Evolutionary conservation across 2,888 invertebrate genomes (phyloP).

Genomic region (Yponomeuta cagnagella): DNA sequence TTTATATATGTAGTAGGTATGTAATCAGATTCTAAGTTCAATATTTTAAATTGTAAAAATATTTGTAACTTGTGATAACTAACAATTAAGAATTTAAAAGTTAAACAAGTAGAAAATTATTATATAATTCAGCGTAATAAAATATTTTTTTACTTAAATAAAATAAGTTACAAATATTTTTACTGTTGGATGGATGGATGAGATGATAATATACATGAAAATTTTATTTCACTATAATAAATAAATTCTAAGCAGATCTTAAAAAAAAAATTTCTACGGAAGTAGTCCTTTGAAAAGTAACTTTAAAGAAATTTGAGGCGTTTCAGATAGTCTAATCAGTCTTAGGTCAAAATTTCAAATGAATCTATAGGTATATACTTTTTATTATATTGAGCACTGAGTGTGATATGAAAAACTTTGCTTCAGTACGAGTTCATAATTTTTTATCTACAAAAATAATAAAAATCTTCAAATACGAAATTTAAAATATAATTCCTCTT

Average conservation of each 20-base stretch:
- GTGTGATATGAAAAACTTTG: constrained; percentile 24
- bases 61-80: not conserved
- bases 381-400: constrained; percentile 14
- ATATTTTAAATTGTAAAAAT: not conserved
- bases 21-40: not conserved
- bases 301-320: constrained; percentile 16
- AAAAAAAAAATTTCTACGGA: not conserved
- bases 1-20: not conserved
- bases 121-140: not conserved
- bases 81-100: too few relatives aligned
- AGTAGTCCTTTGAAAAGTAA: constrained; percentile 14
- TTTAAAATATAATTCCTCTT: too few relatives aligned
- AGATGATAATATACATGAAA: constrained; percentile 37
- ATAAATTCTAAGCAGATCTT: too few relatives aligned
- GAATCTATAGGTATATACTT: constrained; percentile 5
- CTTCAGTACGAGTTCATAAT: constrained; percentile 18
- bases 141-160: not conserved
- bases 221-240: constrained; percentile 3
- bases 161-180: constrained; percentile 22
- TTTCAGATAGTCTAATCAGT: constrained; percentile 65
- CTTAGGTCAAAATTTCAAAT: constrained; percentile 58
- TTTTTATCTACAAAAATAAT: not conserved
- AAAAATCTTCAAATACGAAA: too few relatives aligned
- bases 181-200: constrained; percentile 42
- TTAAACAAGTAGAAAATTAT: too few relatives aligned